Evolutionary conservation across 2,888 invertebrate species (phyloP).

Genomic region (Syrphus vitripennis): DNA sequence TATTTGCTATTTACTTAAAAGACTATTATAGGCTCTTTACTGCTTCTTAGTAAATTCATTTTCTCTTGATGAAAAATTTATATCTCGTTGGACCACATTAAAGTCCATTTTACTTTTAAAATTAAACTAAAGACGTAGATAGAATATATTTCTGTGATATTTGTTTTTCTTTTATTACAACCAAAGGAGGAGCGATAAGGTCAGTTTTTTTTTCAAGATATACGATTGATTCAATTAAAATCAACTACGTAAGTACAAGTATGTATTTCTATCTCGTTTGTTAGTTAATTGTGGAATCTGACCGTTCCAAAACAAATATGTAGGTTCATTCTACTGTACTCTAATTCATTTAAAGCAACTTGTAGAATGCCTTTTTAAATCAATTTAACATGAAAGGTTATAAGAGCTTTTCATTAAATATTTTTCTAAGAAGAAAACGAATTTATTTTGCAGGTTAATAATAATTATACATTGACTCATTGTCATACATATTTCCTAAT

Average conservation of each 20-base stretch:
- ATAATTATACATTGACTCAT: no score
- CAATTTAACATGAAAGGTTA: not conserved
- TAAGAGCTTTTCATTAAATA: not conserved
- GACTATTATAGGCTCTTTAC: not conserved
- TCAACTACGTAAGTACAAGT: not conserved
- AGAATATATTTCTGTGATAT: not conserved
- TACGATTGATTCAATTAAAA: constrained; percentile 44
- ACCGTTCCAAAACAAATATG: not conserved
- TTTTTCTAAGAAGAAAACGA: not conserved
- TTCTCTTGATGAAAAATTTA: not conserved
- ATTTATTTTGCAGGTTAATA: not conserved
- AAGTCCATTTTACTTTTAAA: constrained; percentile 25
- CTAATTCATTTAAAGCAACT: not conserved
- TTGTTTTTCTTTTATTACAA: not conserved
- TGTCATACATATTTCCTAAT: no score
- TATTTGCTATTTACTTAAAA: constrained; percentile 18
- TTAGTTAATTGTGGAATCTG: not conserved
- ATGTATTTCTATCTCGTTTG: not conserved
- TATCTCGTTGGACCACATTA: not conserved
- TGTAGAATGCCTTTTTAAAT: not conserved
- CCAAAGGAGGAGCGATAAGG: not conserved
- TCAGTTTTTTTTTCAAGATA: constrained; percentile 28
- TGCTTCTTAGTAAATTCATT: not conserved
- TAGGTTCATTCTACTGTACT: not conserved
- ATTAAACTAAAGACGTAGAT: not conserved